Evolutionary conservation across 2,888 invertebrate species (phyloP).

Genomic region (Clostera curtula): DNA sequence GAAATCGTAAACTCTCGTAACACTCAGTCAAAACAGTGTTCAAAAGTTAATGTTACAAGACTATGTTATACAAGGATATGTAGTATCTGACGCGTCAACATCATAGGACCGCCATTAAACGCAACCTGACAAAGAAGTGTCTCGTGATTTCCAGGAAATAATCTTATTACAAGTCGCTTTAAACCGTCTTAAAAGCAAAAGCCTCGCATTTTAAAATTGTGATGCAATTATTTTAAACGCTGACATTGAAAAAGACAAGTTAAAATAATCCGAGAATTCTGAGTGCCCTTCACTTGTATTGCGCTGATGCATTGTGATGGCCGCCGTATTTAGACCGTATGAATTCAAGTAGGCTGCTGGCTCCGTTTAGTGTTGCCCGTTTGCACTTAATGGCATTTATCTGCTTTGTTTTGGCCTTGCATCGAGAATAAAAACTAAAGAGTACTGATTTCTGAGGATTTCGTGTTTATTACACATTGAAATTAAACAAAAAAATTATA

Average conservation of each 20-base stretch:
- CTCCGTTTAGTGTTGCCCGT: too few relatives aligned
- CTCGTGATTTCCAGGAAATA: conserved; percentile 66
- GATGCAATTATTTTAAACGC: conserved; percentile 75
- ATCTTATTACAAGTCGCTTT: conserved; percentile 59
- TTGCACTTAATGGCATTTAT: too few relatives aligned
- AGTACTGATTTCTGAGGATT: too few relatives aligned
- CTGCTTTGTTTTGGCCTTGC: too few relatives aligned
- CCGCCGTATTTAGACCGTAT: conserved; percentile 63
- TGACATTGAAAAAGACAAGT: conserved; percentile 75
- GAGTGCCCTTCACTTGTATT: conserved; percentile 66
- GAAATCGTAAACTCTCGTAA: too few relatives aligned
- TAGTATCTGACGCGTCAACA: conserved; percentile 12
- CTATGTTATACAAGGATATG: too few relatives aligned
- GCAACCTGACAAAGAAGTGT: conserved; percentile 50
- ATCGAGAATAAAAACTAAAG: too few relatives aligned
- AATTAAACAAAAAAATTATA: too few relatives aligned
- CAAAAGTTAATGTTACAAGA: too few relatives aligned
- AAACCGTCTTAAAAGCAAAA: conserved; percentile 68
- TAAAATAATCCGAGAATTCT: conserved; percentile 72
- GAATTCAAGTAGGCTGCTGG: conserved; percentile 46
- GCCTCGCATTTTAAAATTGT: conserved; percentile 70
- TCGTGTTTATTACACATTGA: too few relatives aligned
- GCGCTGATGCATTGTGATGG: conserved; percentile 71
- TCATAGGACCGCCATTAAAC: conserved; percentile 17
- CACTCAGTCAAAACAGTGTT: too few relatives aligned